Conservation (phyloP, 2,797 vertebrate genomes). For the Molothrus aeneus region DNA sequence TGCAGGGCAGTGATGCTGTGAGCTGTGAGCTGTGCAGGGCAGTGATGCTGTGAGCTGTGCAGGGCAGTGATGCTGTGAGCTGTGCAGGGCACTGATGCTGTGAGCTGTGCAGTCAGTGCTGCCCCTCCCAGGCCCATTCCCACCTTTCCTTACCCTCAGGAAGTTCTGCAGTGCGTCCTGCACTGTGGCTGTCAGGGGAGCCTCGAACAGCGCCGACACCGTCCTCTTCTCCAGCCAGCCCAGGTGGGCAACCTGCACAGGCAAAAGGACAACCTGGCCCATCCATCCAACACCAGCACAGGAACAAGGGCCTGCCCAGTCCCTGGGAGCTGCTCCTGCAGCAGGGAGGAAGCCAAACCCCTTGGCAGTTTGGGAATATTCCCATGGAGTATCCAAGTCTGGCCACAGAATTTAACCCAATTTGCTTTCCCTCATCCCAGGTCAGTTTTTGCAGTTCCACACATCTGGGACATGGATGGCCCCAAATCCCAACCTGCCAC, state of each 20-base stretch:
- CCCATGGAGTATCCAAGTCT: fast-evolving
- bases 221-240: conserved; percentile 92
- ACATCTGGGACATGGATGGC: background rate
- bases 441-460: background rate
- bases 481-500: background rate
- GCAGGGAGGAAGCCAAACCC: background rate
- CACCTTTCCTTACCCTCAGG: conserved; percentile 79
- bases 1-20: too few species aligned
- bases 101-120: too few species aligned
- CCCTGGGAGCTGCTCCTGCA: background rate
- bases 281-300: fast-evolving
- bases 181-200: conserved; percentile 81
- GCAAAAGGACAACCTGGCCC: background rate
- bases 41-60: too few species aligned
- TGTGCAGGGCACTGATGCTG: too few species aligned
- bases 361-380: fast-evolving
- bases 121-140: background rate
- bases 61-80: too few species aligned
- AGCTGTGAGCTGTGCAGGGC: too few species aligned
- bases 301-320: background rate
- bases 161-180: conserved; percentile 91
- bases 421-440: background rate
- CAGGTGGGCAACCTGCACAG: conserved; percentile 84
- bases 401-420: fast-evolving
- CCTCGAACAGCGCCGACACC: conserved; percentile 84